phyloP scores from a whole-genome alignment of 64 coral and sea anemone species.

The Pocillopora damicornis region DNA sequence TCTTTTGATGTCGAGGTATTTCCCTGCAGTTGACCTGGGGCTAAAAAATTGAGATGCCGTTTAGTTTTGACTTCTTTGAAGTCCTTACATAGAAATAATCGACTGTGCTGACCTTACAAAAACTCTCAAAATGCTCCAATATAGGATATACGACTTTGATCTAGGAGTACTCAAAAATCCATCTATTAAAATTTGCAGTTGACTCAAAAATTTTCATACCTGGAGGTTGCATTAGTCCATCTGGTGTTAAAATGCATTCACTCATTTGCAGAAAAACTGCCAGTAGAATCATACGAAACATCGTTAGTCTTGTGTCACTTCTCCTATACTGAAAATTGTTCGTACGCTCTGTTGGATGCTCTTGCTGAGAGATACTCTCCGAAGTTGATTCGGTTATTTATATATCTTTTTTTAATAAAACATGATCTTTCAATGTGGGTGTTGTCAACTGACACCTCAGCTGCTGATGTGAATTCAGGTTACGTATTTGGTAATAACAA shows the following conservation, averaged over 20 bases:
- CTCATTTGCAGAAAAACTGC: conserved; percentile 1
- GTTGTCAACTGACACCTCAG: background rate
- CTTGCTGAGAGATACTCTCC: background rate
- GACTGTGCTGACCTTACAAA: too few species aligned
- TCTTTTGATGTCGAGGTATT: background rate
- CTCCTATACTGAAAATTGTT: background rate
- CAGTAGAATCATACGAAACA: background rate
- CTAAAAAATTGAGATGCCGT: background rate
- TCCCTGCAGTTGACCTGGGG: background rate
- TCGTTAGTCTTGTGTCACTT: background rate
- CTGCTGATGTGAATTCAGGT: background rate
- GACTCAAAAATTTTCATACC: background rate
- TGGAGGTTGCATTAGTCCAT: background rate
- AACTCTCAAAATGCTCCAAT: too few species aligned
- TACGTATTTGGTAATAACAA: conserved; percentile 3
- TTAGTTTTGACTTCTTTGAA: too few species aligned
- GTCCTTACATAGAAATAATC: too few species aligned
- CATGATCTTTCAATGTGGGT: background rate
- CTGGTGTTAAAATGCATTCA: background rate
- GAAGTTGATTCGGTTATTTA: background rate
- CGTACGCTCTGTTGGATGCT: background rate
- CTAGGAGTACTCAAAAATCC: too few species aligned
- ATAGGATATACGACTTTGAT: too few species aligned
- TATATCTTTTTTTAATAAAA: background rate
- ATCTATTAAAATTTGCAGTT: too few species aligned